These are phyloP conservation scores for Anthoptus insignis DNA, from an alignment of 2,888 invertebrate genomes.

Conservation along the genomic window DNA sequence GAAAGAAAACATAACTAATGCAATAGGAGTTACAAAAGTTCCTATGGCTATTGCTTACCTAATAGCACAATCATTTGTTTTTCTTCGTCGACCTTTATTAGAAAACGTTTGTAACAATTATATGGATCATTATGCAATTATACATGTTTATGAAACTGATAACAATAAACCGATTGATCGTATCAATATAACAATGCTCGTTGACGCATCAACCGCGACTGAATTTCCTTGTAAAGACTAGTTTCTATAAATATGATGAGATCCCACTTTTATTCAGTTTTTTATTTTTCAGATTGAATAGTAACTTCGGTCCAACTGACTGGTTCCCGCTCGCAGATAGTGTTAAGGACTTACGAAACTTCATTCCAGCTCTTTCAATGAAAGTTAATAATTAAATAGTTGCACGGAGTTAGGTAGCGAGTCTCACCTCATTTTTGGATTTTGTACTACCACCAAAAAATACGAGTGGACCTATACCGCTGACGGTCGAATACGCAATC, in stretches of 20 bases:
- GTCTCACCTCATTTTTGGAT: too few relatives aligned
- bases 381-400: slow-evolving; percentile 31
- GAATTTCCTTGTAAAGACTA: slow-evolving; percentile 43
- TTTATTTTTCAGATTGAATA: slow-evolving; percentile 40
- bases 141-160: not conserved
- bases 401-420: slow-evolving; percentile 11
- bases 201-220: slow-evolving; percentile 46
- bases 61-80: slow-evolving; percentile 4
- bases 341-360: slow-evolving; percentile 19
- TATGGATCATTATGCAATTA: slow-evolving; percentile 24
- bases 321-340: slow-evolving; percentile 27
- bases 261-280: slow-evolving; percentile 74
- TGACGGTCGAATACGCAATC: too few relatives aligned
- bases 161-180: not conserved
- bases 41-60: not conserved
- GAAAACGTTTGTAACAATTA: not conserved
- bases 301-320: slow-evolving; percentile 36
- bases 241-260: slow-evolving; percentile 77
- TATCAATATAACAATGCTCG: slow-evolving; percentile 14
- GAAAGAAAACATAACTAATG: not conserved
- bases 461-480: too few relatives aligned
- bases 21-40: not conserved
- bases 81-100: not conserved
- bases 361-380: slow-evolving; percentile 21
- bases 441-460: too few relatives aligned